These are phyloP conservation scores for Cinclus cinclus DNA, from an alignment of 2,113 vertebrate species.

Conservation along the genomic window DNA sequence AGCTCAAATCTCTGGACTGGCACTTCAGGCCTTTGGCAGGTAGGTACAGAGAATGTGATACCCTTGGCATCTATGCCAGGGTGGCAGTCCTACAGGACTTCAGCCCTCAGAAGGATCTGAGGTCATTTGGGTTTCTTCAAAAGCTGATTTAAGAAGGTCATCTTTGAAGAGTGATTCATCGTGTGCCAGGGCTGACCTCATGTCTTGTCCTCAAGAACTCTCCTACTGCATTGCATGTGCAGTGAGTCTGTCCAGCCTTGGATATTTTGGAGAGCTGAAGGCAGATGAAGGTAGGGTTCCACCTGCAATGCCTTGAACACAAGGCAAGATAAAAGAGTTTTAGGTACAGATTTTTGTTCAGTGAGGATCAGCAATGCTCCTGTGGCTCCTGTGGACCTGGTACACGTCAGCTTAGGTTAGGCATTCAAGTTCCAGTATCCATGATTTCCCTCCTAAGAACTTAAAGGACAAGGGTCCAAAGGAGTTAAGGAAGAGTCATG, in stretches of 20 bases:
- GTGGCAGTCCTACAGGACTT: background rate
- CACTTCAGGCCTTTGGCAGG: background rate
- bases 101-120: background rate
- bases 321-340: background rate
- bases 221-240: background rate
- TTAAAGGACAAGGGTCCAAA: background rate
- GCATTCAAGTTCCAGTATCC: background rate
- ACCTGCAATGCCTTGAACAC: background rate
- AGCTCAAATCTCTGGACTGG: background rate
- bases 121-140: background rate
- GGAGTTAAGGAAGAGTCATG: background rate
- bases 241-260: background rate
- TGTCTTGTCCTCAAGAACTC: background rate
- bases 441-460: background rate
- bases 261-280: background rate
- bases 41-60: background rate
- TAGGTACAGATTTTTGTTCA: background rate
- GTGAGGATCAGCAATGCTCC: fast-evolving
- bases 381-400: background rate
- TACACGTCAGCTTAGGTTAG: background rate
- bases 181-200: background rate
- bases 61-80: background rate
- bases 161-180: background rate
- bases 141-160: background rate
- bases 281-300: background rate